These are phyloP conservation scores for Colius striatus DNA, from an alignment of 2,113 vertebrate genomes.

Conservation along the genomic window DNA sequence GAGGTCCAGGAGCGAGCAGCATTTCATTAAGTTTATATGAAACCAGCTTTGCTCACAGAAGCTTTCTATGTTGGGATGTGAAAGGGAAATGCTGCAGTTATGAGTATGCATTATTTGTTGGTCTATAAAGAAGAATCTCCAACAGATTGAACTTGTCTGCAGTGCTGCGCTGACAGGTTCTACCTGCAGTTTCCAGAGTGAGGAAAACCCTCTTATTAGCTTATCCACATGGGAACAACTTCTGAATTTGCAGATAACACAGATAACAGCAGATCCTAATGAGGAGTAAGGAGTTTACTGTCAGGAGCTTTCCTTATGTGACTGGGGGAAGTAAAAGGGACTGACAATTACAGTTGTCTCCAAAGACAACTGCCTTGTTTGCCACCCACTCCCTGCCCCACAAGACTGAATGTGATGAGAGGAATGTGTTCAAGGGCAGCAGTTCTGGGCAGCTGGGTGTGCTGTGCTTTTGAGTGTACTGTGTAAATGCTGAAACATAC, in stretches of 20 bases:
- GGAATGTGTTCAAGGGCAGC: neutral
- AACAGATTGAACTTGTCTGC: neutral
- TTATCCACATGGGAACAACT: neutral
- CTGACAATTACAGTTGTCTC: neutral
- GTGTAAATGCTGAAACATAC: neutral
- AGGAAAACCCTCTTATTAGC: neutral
- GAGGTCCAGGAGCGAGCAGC: neutral
- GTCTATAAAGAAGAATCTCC: neutral
- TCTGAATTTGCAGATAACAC: neutral
- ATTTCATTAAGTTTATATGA: neutral
- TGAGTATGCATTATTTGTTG: fast-evolving
- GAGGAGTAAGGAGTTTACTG: neutral
- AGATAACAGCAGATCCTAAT: neutral
- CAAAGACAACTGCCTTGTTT: neutral
- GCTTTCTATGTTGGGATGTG: neutral
- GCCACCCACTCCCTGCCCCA: neutral
- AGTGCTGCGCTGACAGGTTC: neutral
- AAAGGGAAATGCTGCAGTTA: neutral
- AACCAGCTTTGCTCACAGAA: neutral
- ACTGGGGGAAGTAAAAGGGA: neutral
- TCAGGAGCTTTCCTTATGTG: neutral
- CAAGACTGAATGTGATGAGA: fast-evolving
- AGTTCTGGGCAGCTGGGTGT: neutral
- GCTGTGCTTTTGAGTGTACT: neutral
- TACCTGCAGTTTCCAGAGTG: neutral